phyloP scores from a whole-genome alignment of 2,113 vertebrate genomes.

The Hydropotes inermis region DNA sequence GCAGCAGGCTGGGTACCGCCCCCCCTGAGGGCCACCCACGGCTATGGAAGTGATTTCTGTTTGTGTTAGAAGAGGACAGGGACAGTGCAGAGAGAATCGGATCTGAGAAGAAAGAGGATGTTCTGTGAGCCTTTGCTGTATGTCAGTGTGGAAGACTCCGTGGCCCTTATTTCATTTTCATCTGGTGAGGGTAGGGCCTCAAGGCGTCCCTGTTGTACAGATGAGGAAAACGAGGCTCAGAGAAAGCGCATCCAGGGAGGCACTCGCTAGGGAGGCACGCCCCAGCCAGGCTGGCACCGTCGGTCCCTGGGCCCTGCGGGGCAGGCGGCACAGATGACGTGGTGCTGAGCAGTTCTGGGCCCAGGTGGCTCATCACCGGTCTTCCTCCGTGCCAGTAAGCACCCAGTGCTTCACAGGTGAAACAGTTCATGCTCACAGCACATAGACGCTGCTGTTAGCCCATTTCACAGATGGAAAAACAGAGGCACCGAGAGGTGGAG shows the following conservation, averaged over 20 bases:
- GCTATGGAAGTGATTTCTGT: neutral
- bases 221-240: neutral
- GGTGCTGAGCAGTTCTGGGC: neutral
- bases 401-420: neutral
- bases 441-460: accelerated
- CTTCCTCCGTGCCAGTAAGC: neutral
- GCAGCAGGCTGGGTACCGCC: accelerated
- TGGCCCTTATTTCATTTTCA: neutral
- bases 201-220: accelerated
- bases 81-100: neutral
- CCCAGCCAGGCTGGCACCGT: neutral
- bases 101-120: neutral
- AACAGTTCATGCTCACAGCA: neutral
- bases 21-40: accelerated
- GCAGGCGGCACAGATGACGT: neutral
- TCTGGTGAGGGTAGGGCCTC: neutral
- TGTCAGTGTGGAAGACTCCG: neutral
- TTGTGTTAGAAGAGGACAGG: neutral
- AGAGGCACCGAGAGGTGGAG: too few species aligned
- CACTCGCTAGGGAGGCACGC: neutral
- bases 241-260: neutral
- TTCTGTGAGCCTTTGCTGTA: neutral
- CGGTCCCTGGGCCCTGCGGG: accelerated
- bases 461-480: neutral
- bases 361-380: accelerated